These are phyloP conservation scores for Hirtodrosophila confusa DNA, from an alignment of 2,888 invertebrate genomes.

Conservation along the genomic window DNA sequence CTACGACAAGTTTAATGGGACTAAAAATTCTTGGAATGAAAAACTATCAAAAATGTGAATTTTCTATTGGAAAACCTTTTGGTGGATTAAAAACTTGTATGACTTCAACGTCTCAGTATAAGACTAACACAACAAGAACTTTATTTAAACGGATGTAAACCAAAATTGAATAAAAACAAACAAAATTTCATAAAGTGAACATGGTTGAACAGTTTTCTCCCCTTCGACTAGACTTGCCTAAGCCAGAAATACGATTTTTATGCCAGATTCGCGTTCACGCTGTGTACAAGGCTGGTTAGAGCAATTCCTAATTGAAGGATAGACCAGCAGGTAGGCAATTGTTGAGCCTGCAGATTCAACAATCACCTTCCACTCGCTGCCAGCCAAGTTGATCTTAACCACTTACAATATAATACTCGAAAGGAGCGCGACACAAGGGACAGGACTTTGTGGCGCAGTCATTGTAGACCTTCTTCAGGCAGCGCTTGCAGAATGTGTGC, in stretches of 20 bases:
- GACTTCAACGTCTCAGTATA: too few relatives aligned
- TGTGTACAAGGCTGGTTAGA: neutral
- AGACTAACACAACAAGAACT: conserved; percentile 10
- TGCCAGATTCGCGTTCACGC: conserved; percentile 29
- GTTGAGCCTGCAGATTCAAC: neutral
- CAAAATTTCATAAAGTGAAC: conserved; percentile 15
- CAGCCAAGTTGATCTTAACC: neutral
- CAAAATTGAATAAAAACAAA: conserved; percentile 5
- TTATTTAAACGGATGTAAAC: conserved; percentile 19
- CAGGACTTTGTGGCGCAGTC: conserved; percentile 42
- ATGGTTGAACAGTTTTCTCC: neutral
- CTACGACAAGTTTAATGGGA: too few relatives aligned
- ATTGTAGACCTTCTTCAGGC: conserved; percentile 42
- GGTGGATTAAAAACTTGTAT: too few relatives aligned
- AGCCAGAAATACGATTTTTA: conserved; percentile 47
- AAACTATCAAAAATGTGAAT: too few relatives aligned
- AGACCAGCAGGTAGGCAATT: conserved; percentile 3
- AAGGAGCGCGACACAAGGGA: conserved; percentile 56
- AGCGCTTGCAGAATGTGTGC: conserved; percentile 57
- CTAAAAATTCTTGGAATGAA: too few relatives aligned
- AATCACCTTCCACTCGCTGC: neutral
- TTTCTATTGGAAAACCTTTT: too few relatives aligned
- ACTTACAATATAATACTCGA: conserved; percentile 64
- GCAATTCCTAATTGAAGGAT: neutral
- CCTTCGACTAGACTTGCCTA: conserved; percentile 27